Conservation (phyloP, 2,797 vertebrate genomes). For the Malurus leucopterus region DNA sequence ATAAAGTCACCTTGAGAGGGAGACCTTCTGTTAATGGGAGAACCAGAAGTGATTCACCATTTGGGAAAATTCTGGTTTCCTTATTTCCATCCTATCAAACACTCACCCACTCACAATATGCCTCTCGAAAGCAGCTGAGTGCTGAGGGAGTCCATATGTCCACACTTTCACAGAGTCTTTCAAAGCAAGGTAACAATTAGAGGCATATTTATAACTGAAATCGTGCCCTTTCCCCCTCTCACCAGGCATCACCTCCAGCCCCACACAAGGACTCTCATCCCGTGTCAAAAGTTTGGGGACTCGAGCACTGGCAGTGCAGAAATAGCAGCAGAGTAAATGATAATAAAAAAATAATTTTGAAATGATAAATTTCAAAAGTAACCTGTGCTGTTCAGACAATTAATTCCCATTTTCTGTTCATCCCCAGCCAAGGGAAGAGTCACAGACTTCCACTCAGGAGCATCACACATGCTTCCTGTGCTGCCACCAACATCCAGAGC, state of each 20-base stretch:
- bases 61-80: slow-evolving; percentile 72
- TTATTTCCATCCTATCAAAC: slow-evolving; percentile 60
- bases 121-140: slow-evolving; percentile 2
- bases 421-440: neutral
- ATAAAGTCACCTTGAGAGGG: slow-evolving; percentile 86
- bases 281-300: neutral
- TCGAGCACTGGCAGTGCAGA: neutral
- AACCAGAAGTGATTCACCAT: slow-evolving; percentile 80
- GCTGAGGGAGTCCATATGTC: slow-evolving; percentile 8
- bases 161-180: neutral
- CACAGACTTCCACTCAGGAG: neutral
- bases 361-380: neutral
- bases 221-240: neutral
- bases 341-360: neutral
- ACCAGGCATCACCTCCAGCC: neutral
- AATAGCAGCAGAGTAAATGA: neutral
- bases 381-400: neutral
- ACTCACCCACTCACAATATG: slow-evolving; percentile 38
- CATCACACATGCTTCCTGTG: neutral
- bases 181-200: neutral
- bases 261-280: neutral
- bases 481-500: neutral
- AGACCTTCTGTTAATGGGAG: slow-evolving; percentile 75
- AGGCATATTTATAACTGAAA: neutral
- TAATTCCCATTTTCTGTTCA: neutral